Base-by-base conservation (phyloP, 2,888 invertebrate genomes). In the Myathropa florea region DNA sequence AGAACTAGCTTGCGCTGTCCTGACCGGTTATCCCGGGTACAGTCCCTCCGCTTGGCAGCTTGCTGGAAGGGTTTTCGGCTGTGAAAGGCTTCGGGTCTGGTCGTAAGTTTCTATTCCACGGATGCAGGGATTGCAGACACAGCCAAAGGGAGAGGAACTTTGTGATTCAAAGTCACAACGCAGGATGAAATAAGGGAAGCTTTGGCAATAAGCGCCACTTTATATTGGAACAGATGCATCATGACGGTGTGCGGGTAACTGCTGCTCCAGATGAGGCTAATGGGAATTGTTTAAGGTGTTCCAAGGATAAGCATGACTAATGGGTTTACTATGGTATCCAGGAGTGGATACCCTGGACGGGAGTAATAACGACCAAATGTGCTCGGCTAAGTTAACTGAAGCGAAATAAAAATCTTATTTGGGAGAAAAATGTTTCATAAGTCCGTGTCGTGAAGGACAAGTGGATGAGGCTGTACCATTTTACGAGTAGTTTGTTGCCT, bases 221-320 rank as follows among this genome's bases (percentile, higher is more conserved):
- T 81, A 73, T 85, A 81, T 81, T 68, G 77, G 53, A 81, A 81
- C 68, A 85, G 85, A 85, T 85, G 81, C 67, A 81, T 77, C 71
- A 81, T 77, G 85, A 46, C 76, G 80, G 46, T 30, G 57, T 30
- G 76, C 12, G 46, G 53, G 59, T 39, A 33, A 68, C 30, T 33
- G 18, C 59, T 6, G 55, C 64, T 53, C 57, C 80, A 73, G 67
- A 59, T 46, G 61, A 68, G 46, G 68, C 67, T 77, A 72, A 77
- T 81, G 81, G 72, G 53, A 59, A 73, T 85, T 73, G 77, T 85
- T 85, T 63, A 73, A 77, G 63, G 76, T 77, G 76, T 53, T 53
- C 80, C 63, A 14, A 57, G 9, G 68, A 63, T 81, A 77, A 85
- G 81, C 81, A 72, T 81, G 68, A 85, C 81, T 77, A 85, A 85